Evolutionary conservation across 2,113 vertebrate genomes (phyloP).

Genomic region (Bubo blakistoni): DNA sequence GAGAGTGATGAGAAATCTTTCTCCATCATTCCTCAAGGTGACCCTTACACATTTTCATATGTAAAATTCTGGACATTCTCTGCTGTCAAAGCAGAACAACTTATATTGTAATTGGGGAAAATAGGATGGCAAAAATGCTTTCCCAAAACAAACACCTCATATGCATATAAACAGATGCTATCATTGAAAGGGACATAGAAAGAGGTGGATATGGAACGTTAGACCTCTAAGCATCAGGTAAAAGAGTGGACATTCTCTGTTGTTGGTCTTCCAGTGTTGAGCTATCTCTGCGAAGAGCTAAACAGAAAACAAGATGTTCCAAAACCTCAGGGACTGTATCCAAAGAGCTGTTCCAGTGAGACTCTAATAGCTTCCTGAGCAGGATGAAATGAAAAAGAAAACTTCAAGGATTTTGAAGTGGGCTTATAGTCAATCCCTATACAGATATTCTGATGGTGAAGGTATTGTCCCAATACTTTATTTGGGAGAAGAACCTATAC

Average conservation of each 20-base stretch:
- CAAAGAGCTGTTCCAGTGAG: neutral
- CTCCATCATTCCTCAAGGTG: neutral
- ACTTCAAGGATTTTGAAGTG: neutral
- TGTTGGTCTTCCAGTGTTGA: neutral
- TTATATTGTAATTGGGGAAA: neutral
- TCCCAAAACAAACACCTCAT: neutral
- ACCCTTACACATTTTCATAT: accelerated
- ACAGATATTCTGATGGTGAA: neutral
- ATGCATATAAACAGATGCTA: neutral
- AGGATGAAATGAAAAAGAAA: neutral
- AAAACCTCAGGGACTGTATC: neutral
- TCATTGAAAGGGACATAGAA: neutral
- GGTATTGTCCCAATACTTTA: neutral
- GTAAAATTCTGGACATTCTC: neutral
- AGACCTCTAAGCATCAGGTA: neutral
- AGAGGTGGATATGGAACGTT: neutral
- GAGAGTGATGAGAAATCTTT: neutral
- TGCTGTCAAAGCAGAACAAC: neutral
- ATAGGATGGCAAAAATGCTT: neutral
- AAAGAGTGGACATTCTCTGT: neutral
- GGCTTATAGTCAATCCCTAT: neutral
- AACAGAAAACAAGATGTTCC: neutral
- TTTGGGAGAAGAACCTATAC: neutral
- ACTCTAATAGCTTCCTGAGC: neutral
- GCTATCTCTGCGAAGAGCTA: neutral